Percentiles rank a stretch among this genome's conserved stretches.
Conservation (phyloP, 2,888 invertebrate genomes). For the Abrostola tripartita region DNA sequence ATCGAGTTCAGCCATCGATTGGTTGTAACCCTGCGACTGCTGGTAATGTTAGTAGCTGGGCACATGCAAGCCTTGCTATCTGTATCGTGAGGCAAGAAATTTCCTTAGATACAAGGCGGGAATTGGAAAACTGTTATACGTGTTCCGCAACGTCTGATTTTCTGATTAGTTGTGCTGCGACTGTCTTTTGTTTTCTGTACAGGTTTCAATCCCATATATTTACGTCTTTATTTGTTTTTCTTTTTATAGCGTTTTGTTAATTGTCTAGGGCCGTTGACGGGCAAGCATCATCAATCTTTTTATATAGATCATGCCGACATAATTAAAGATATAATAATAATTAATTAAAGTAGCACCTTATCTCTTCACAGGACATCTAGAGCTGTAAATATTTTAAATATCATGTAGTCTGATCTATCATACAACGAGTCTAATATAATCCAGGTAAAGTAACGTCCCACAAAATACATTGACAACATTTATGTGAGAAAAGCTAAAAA, state of each 20-base stretch:
- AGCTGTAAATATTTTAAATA: too few relatives aligned
- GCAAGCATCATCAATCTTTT: too few relatives aligned
- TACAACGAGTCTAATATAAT: background rate
- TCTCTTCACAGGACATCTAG: too few relatives aligned
- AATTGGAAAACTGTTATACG: slow-evolving; percentile 24
- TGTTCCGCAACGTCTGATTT: background rate
- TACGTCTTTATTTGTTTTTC: too few relatives aligned
- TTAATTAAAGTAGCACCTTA: too few relatives aligned
- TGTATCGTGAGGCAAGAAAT: slow-evolving; percentile 16
- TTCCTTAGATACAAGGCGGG: slow-evolving; percentile 12
- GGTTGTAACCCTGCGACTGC: slow-evolving; percentile 39
- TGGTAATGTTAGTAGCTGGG: slow-evolving; percentile 55
- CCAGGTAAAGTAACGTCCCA: background rate
- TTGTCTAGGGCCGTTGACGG: too few relatives aligned
- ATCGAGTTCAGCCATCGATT: slow-evolving; percentile 56
- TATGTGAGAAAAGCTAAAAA: background rate
- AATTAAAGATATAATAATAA: too few relatives aligned
- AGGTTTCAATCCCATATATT: too few relatives aligned
- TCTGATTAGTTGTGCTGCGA: too few relatives aligned
- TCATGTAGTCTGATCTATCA: background rate
- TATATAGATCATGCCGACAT: too few relatives aligned
- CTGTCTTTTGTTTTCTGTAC: too few relatives aligned
- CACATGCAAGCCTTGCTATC: slow-evolving; percentile 52
- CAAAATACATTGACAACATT: slow-evolving; percentile 1
- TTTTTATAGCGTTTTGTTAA: too few relatives aligned